A percentile compares a stretch with the other conserved stretches of the same genome.
phyloP scores from a whole-genome alignment of 2,797 vertebrate genomes.

The Thunnus albacares region DNA sequence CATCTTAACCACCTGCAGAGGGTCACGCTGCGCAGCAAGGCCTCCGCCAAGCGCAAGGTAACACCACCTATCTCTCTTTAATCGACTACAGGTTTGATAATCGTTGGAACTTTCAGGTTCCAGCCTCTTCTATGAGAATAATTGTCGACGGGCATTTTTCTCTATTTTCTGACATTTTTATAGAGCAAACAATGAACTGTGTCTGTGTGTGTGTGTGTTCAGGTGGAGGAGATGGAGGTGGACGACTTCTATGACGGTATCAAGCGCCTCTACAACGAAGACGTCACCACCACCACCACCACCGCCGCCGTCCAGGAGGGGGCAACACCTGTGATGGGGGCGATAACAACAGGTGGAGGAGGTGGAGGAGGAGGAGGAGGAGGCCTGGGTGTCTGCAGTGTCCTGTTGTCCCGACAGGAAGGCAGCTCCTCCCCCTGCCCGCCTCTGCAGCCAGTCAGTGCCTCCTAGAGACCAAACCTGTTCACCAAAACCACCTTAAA shows the following conservation, averaged over 20 bases:
- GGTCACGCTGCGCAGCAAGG: slow-evolving; percentile 86
- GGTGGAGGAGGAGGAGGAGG: slow-evolving; percentile 65
- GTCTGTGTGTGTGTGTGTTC: neutral
- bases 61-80: neutral
- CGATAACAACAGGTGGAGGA: slow-evolving; percentile 57
- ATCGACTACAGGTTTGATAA: too few species aligned
- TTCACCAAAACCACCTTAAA: slow-evolving; percentile 41
- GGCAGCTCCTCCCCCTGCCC: slow-evolving; percentile 91
- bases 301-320: slow-evolving; percentile 78
- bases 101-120: too few species aligned
- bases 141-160: too few species aligned
- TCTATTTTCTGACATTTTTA: too few species aligned
- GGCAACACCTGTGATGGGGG: slow-evolving; percentile 65
- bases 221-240: slow-evolving; percentile 97
- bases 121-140: too few species aligned
- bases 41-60: slow-evolving; percentile 94
- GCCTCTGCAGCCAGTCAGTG: slow-evolving; percentile 91
- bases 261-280: slow-evolving; percentile 97
- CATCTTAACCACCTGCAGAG: slow-evolving; percentile 76
- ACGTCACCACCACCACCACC: slow-evolving; percentile 59
- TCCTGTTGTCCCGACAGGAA: slow-evolving; percentile 85
- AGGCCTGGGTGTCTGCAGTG: slow-evolving; percentile 77
- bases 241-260: slow-evolving; percentile 97
- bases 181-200: neutral
- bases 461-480: slow-evolving; percentile 86